Percentiles rank a stretch among this genome's conserved stretches.
These are phyloP conservation scores for Salvelinus fontinalis DNA, from an alignment of 2,113 vertebrate species.

Conservation along the genomic window DNA sequence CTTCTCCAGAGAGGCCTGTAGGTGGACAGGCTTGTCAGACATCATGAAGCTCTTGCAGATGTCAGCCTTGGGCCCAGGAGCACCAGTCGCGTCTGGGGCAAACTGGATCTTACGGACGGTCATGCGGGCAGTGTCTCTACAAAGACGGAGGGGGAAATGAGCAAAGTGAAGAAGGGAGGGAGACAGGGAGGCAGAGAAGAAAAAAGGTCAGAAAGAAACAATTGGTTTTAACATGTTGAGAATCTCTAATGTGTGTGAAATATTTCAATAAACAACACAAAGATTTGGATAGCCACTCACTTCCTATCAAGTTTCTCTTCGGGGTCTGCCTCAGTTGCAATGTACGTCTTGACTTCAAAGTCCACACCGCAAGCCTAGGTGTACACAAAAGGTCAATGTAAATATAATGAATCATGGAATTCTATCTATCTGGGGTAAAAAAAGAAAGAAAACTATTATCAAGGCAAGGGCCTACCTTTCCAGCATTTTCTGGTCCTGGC, in stretches of 20 bases:
- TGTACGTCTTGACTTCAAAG: constrained; percentile 88
- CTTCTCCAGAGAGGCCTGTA: constrained; percentile 82
- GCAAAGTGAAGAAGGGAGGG: background rate
- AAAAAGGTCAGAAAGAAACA: background rate
- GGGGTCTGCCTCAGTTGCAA: constrained; percentile 73
- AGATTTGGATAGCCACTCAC: constrained; percentile 58
- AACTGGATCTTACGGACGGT: constrained; percentile 89
- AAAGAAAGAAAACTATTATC: background rate
- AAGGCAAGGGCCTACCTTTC: constrained; percentile 62
- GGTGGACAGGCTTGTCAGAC: constrained; percentile 86
- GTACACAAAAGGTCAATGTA: background rate
- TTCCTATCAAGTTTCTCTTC: constrained; percentile 90
- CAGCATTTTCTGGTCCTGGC: constrained; percentile 71
- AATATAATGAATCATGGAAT: background rate
- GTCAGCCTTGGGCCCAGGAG: constrained; percentile 72
- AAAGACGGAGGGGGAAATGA: background rate
- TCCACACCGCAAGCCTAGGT: constrained; percentile 87
- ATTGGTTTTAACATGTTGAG: too few relatives aligned
- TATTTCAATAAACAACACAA: background rate
- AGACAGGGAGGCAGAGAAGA: background rate
- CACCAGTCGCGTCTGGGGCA: constrained; percentile 68
- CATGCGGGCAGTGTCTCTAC: constrained; percentile 85
- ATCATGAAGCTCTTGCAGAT: constrained; percentile 88
- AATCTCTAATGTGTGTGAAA: too few relatives aligned
- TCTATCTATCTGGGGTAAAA: background rate